Evolutionary conservation across 2,888 invertebrate genomes (phyloP).

Genomic region (Eristalinus sepulchralis): DNA sequence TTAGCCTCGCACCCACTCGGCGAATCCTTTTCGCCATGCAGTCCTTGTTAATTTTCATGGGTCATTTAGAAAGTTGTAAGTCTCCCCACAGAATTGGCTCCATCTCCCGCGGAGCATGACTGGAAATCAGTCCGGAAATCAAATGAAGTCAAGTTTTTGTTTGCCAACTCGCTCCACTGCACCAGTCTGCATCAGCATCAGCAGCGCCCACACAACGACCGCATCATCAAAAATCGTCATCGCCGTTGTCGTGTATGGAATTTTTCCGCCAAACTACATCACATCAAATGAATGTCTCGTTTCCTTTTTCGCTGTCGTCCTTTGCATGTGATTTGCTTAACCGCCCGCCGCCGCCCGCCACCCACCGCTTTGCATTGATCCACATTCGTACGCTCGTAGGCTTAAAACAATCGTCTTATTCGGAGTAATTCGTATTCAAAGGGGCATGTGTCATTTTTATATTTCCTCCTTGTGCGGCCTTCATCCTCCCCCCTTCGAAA

Average conservation of each 20-base stretch:
- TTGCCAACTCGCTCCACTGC: conserved; percentile 33
- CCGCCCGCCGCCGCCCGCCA: too few species aligned
- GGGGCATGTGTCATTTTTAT: conserved; percentile 70
- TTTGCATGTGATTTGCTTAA: conserved; percentile 5
- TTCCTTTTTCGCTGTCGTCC: conserved; percentile 35
- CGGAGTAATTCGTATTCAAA: conserved; percentile 68
- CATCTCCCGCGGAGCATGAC: conserved; percentile 3
- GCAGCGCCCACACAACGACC: background rate
- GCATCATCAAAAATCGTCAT: conserved; percentile 9
- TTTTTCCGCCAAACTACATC: conserved; percentile 61
- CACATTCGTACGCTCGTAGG: conserved; percentile 31
- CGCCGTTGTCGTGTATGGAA: conserved; percentile 24
- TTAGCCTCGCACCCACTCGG: conserved; percentile 19
- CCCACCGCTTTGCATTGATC: conserved; percentile 1
- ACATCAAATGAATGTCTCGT: conserved; percentile 67
- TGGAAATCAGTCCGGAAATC: conserved; percentile 54
- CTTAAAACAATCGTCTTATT: conserved; percentile 67
- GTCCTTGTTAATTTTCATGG: conserved; percentile 78
- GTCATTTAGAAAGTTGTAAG: conserved; percentile 76
- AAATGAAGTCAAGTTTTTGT: conserved; percentile 60
- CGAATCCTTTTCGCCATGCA: background rate
- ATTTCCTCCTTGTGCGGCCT: conserved; percentile 35
- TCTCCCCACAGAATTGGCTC: conserved; percentile 63
- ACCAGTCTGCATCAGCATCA: conserved; percentile 26
- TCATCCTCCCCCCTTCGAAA: conserved; percentile 1